phyloP scores from a whole-genome alignment of 2,888 invertebrate genomes.

The Caenorhabditis afra region DNA sequence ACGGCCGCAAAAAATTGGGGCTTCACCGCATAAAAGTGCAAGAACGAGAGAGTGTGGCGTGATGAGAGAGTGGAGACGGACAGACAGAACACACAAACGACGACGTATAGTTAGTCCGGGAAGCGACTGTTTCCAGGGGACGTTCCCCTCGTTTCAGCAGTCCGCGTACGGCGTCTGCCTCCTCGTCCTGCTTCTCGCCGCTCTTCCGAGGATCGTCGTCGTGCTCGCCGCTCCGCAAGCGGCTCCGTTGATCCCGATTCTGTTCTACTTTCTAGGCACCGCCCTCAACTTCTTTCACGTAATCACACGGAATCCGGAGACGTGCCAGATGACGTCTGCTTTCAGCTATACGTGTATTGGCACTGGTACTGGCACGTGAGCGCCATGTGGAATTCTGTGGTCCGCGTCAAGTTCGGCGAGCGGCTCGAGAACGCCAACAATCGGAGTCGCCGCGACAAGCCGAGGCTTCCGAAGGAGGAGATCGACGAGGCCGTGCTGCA shows the following conservation, averaged over 20 bases:
- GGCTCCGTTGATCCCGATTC: constrained; percentile 73
- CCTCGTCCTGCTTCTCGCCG: constrained; percentile 75
- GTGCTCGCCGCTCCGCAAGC: constrained; percentile 65
- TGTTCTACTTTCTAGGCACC: constrained; percentile 73
- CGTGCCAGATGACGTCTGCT: not conserved
- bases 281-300: constrained; percentile 77
- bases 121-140: constrained; percentile 11
- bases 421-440: constrained; percentile 64
- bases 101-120: constrained; percentile 47
- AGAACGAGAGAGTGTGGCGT: constrained; percentile 25
- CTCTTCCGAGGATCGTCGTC: constrained; percentile 71
- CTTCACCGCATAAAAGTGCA: constrained; percentile 57
- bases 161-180: constrained; percentile 78
- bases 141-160: constrained; percentile 76
- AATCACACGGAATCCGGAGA: constrained; percentile 12
- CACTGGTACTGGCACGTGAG: constrained; percentile 79
- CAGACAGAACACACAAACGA: constrained; percentile 27
- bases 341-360: constrained; percentile 77
- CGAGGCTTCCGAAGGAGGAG: constrained; percentile 48
- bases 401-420: constrained; percentile 63
- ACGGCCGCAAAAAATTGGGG: constrained; percentile 30
- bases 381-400: constrained; percentile 68
- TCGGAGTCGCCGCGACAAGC: constrained; percentile 64
- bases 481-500: constrained; percentile 57
- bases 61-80: constrained; percentile 7